Evolutionary conservation across 1,140 invertebrate species (phyloP), one percentile per base, ranked within the genome.

Genomic region (Solenopsis fugax): DNA sequence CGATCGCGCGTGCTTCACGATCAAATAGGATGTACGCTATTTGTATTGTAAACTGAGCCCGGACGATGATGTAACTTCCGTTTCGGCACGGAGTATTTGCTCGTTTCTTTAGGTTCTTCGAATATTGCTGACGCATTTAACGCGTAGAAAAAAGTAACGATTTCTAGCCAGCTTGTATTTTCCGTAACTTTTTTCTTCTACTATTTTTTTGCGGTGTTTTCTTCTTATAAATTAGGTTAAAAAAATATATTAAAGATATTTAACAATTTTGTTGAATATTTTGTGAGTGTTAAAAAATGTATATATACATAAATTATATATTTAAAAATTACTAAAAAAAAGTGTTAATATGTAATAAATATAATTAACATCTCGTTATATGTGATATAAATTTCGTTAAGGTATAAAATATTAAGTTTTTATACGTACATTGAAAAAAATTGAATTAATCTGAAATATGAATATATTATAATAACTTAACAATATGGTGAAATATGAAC

Each of bases 41-140:
- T 73, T 60, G 41, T 75, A 75, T 60, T 75, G 80, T 62, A 24
- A 73, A 60, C 24, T 34, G 67, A 72, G 41, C 56, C 67, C 54
- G 48, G 41, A 29, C 48, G 69, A 60, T 84, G 80, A 84, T 60
- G 69, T 50, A 73, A 84, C 72, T 84, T 84, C 54, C 80, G 54
- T 48, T 54, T 52, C 24, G 37, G 1, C 24, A 41, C 41, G 29
- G 13, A 29, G 21, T 21, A 48, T 48, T 56, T 58, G 18, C 41
- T 45, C 50, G 37, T 48, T 48, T 21, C n/a, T 24, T 29, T 16
- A 54, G 4, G n/a, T 54, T 41, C 18, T 67, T 67, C 0, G 13
- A 16, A 18, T 24, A 12, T 7, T 29, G n/a, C 16, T 37, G 5
- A 62, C 41, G 21, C 21, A 5, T 12, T 48, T 48, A 16, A 48